Base-by-base conservation (phyloP, 2,888 invertebrate species). In the Tetranychus piercei region DNA sequence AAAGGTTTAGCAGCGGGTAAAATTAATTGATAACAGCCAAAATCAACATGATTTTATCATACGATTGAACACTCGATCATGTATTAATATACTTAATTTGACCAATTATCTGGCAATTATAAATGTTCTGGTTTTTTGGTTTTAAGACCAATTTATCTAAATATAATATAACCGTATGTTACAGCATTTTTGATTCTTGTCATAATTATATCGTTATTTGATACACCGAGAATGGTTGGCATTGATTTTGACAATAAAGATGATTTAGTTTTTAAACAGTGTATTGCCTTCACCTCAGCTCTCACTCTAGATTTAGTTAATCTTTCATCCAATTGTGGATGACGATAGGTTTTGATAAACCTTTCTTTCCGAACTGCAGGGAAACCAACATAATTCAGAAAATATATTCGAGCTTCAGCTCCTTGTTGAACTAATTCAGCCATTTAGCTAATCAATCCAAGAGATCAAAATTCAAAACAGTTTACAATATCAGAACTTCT, bases 291-390 rank as follows among this genome's bases (percentile, higher is more conserved):
- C 1, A 89, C 88, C 86, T 99, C 99, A 5, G 90, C 90, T 83
- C 89, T 91, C 74, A 92, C 90, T 77, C 97, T 85, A 79, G 94
- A 92, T 81, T 89, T 89, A 0, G 93, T 92, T 75, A 99, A 86
- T 70, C 86, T 85, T 20, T 84, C 83, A 81, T 99, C 96, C 75
- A 99, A 85, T 73, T 88, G 88, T 0, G 88, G 87, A 82, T 95
- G 92, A 8, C 99, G 87, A 81, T 99, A 99, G 72, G 87, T 88
- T 83, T 99, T 99, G 23, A 85, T 82, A 82, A 99, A 97, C 79
- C 97, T 85, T 82, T 94, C 93, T 82, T 95, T 95, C 2, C 92
- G 85, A 65, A 97, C 83, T 15, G 90, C 88, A 9, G 87, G 85
- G 81, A 86, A 87, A 34, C 89, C 91, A 18, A 69, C 22, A 44